Percentiles rank a stretch among this genome's conserved stretches.
Evolutionary conservation across 2,888 invertebrate genomes (phyloP).

Genomic region (Lymantria dispar): DNA sequence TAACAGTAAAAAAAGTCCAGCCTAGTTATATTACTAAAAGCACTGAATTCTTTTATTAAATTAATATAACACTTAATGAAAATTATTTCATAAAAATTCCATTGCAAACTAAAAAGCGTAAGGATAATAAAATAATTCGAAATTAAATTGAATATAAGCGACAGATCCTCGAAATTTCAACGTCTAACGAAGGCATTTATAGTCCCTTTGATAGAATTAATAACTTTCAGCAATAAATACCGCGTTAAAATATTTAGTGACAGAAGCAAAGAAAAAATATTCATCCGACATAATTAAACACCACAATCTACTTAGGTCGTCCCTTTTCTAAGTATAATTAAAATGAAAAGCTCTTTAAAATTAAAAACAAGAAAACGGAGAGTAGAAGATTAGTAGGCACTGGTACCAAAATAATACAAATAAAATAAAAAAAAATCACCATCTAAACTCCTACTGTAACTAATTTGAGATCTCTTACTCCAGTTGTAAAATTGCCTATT

Average conservation of each 20-base stretch:
- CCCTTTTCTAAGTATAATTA: conserved; percentile 29
- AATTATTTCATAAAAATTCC: no score
- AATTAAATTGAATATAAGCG: background rate
- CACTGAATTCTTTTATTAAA: no score
- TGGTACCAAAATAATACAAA: no score
- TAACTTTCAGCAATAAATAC: background rate
- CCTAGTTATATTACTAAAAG: no score
- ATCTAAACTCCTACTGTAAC: no score
- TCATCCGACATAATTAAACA: conserved; percentile 25
- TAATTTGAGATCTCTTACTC: no score
- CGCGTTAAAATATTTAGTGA: conserved; percentile 1
- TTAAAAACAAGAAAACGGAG: conserved; percentile 15
- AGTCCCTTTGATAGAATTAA: background rate
- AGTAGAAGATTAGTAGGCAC: no score
- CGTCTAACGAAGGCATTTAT: conserved; percentile 1
- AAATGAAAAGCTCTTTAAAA: conserved; percentile 24
- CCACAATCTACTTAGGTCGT: conserved; percentile 26
- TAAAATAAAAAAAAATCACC: no score
- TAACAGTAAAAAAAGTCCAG: no score
- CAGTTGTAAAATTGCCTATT: no score
- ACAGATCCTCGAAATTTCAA: background rate
- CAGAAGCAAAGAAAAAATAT: conserved; percentile 10
- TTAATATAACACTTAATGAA: no score
- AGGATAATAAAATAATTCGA: background rate
- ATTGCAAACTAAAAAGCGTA: no score